Percentiles rank a stretch among this genome's conserved stretches.
Evolutionary conservation across 2,113 vertebrate genomes (phyloP).

Genomic region (Noctilio leporinus): DNA sequence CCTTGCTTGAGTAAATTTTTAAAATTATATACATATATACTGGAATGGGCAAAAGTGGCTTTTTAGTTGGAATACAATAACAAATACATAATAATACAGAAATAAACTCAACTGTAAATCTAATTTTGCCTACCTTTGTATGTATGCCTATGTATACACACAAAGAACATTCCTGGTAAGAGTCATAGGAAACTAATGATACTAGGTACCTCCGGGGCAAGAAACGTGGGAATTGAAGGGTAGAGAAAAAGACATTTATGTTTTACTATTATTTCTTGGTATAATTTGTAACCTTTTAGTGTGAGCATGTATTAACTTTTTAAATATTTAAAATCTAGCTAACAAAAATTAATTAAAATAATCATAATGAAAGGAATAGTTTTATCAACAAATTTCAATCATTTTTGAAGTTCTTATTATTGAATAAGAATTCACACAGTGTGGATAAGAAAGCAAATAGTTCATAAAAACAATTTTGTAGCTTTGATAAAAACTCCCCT

Average conservation of each 20-base stretch:
- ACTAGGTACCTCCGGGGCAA: neutral
- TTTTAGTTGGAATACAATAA: neutral
- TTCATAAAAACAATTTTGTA: neutral
- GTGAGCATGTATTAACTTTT: neutral
- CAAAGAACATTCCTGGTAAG: neutral
- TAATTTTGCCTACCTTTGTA: neutral
- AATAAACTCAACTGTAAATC: neutral
- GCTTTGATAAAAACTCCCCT: neutral
- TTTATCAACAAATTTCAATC: neutral
- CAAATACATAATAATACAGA: neutral
- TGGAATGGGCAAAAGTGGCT: neutral
- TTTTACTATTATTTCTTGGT: neutral
- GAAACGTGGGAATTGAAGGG: neutral
- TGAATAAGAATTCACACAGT: neutral
- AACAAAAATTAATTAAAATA: neutral
- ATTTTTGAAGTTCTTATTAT: neutral
- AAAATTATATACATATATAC: neutral
- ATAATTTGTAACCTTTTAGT: neutral
- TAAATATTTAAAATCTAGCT: constrained; percentile 4
- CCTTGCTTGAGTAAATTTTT: neutral
- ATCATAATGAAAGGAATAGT: neutral
- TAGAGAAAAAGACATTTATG: neutral
- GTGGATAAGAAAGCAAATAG: neutral
- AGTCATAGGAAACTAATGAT: neutral
- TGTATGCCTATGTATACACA: neutral